Evolutionary conservation across 2,797 vertebrate species (phyloP).

Genomic region (Anguilla marmorata): DNA sequence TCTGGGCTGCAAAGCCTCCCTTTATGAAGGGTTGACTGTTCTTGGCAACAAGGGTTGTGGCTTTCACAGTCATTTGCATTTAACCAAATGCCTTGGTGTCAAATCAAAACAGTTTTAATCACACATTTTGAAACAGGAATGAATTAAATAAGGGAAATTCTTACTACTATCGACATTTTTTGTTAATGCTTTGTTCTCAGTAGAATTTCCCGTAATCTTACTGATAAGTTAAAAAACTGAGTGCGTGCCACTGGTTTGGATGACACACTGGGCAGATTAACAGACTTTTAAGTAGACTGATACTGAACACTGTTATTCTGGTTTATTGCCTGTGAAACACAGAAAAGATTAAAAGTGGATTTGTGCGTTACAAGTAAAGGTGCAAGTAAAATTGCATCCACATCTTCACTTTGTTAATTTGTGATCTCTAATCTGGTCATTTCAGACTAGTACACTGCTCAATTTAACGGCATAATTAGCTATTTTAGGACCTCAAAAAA

Average conservation of each 20-base stretch:
- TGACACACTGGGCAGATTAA: background rate
- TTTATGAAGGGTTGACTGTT: too few relatives aligned
- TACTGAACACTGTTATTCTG: background rate
- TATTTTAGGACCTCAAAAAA: background rate
- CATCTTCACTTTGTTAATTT: background rate
- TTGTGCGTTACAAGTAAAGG: background rate
- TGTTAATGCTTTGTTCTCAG: too few relatives aligned
- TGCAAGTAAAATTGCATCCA: background rate
- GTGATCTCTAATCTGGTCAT: background rate
- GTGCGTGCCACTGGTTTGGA: background rate
- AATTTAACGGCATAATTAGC: background rate
- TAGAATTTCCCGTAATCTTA: too few relatives aligned
- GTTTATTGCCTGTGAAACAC: background rate
- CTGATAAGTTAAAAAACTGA: background rate
- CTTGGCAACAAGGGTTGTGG: too few relatives aligned
- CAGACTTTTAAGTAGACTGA: background rate
- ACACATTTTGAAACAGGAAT: too few relatives aligned
- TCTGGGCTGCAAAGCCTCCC: too few relatives aligned
- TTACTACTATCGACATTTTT: too few relatives aligned
- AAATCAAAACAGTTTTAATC: too few relatives aligned
- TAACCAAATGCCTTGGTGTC: too few relatives aligned
- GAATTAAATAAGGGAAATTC: too few relatives aligned
- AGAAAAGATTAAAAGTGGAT: background rate
- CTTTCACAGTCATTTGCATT: too few relatives aligned
- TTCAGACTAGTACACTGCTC: background rate